Evolutionary conservation across 2,888 invertebrate genomes (phyloP).

Genomic region (Aphrophora alni): DNA sequence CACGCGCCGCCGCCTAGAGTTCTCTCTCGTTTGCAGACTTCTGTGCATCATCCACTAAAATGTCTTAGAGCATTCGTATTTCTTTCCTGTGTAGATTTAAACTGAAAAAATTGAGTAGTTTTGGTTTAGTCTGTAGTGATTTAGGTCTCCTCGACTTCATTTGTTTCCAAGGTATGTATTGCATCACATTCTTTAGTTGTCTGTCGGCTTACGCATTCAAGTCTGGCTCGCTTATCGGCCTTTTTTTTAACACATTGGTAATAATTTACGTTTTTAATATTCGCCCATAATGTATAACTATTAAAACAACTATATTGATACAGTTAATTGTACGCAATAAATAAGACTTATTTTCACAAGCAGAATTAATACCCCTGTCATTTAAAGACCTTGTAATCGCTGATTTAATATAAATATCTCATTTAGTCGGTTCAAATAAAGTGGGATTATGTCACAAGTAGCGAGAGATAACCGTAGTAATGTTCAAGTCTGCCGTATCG

Average conservation of each 20-base stretch:
- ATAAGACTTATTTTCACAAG: too few species aligned
- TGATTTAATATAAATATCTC: neutral
- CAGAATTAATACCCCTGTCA: too few species aligned
- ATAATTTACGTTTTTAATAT: neutral
- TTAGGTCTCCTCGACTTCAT: neutral
- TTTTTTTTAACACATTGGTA: neutral
- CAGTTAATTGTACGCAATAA: too few species aligned
- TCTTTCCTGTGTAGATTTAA: constrained; percentile 4
- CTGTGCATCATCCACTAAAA: neutral
- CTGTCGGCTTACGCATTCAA: neutral
- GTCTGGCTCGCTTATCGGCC: too few species aligned
- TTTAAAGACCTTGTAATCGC: neutral
- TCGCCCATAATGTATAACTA: too few species aligned
- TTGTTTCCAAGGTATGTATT: neutral
- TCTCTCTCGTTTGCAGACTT: neutral
- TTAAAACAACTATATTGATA: too few species aligned
- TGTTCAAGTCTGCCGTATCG: neutral
- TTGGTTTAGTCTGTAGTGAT: neutral
- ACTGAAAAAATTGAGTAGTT: neutral
- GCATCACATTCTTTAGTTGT: neutral
- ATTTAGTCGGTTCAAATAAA: neutral
- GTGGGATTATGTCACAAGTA: neutral
- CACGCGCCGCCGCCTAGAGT: constrained; percentile 7
- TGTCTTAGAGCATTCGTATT: neutral
- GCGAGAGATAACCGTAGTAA: neutral